phyloP scores from a whole-genome alignment of 2,888 invertebrate species.

The Drosophila picticornis region DNA sequence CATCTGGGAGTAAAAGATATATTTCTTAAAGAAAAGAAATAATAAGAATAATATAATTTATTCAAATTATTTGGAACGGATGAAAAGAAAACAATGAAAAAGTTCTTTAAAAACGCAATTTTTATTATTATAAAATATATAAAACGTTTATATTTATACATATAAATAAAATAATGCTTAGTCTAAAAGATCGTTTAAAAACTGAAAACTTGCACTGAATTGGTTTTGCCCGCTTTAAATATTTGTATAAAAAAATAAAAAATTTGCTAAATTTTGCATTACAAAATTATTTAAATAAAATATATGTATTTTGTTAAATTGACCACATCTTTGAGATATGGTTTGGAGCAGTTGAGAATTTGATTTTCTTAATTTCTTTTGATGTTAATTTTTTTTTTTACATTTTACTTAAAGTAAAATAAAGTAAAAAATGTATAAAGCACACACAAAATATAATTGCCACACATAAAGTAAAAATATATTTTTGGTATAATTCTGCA shows the following conservation, averaged over 20 bases:
- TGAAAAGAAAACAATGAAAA: constrained; percentile 17
- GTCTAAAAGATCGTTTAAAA: constrained; percentile 67
- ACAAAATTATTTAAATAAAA: constrained; percentile 19
- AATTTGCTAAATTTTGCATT: constrained; percentile 78
- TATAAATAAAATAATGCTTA: constrained; percentile 81
- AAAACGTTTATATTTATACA: constrained; percentile 72
- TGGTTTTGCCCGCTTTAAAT: constrained; percentile 57
- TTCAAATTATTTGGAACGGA: background rate
- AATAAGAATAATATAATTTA: background rate
- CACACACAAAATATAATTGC: constrained; percentile 81
- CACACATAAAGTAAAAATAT: constrained; percentile 77
- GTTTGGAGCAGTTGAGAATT: constrained; percentile 47
- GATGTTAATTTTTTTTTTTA: constrained; percentile 40
- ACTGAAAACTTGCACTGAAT: constrained; percentile 74
- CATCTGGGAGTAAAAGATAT: background rate
- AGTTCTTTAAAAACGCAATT: constrained; percentile 71
- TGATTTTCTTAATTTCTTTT: constrained; percentile 40
- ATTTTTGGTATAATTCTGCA: constrained; percentile 82
- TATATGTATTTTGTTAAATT: constrained; percentile 27
- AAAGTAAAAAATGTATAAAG: constrained; percentile 67
- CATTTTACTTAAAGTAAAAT: constrained; percentile 77
- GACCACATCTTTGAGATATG: constrained; percentile 66
- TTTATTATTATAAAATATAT: constrained; percentile 80
- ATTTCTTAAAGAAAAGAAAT: background rate
- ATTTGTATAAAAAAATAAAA: constrained; percentile 54